Percentiles rank a stretch among this genome's conserved stretches.
Evolutionary conservation across 2,888 invertebrate species (phyloP).

Genomic region (Matsumyia berberina): DNA sequence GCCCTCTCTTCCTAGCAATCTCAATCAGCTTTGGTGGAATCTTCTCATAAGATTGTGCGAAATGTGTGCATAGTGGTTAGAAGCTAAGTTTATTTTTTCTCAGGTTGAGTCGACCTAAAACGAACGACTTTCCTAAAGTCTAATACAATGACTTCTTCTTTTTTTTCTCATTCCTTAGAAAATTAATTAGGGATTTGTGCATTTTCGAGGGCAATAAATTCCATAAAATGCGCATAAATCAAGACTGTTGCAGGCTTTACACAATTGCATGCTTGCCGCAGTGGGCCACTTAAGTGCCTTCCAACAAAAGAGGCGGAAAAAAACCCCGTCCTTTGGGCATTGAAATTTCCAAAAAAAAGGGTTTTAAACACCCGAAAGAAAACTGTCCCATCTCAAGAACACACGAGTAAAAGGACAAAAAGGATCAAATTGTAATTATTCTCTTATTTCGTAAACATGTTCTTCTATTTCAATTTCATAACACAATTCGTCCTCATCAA

Average conservation of each 20-base stretch:
- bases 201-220: constrained; percentile 20
- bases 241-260: constrained; percentile 50
- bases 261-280: constrained; percentile 68
- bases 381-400: constrained; percentile 54
- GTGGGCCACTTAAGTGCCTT: constrained; percentile 66
- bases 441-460: constrained; percentile 75
- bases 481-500: constrained; percentile 71
- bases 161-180: not conserved
- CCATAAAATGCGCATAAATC: constrained; percentile 58
- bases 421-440: constrained; percentile 76
- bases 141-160: no score
- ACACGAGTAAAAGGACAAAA: constrained; percentile 48
- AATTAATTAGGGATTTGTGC: constrained; percentile 15
- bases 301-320: constrained; percentile 18
- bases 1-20: no score
- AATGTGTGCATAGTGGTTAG: no score
- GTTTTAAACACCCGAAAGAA: constrained; percentile 36
- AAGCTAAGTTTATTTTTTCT: no score
- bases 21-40: no score
- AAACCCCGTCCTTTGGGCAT: constrained; percentile 10
- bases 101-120: no score
- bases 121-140: no score
- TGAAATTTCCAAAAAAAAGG: constrained; percentile 37
- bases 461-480: constrained; percentile 65
- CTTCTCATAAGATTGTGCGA: no score